Evolutionary conservation across 2,888 invertebrate genomes (phyloP), one percentile per base, ranked within the genome.

Genomic region (Arenicola marina): DNA sequence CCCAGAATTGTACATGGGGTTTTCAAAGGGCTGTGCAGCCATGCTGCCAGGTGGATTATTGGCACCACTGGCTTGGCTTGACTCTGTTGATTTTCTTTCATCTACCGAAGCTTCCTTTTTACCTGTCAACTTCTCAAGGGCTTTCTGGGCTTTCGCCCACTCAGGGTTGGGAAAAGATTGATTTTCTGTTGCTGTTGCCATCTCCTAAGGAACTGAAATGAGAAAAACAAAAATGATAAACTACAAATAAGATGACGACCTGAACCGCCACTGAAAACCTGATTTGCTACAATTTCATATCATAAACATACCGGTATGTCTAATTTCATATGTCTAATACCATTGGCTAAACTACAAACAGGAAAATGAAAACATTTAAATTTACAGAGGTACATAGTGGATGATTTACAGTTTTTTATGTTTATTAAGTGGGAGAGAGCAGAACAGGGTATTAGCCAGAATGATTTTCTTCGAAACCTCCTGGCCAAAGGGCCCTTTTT

Each of bases 121-220:
- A 48, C 48, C 26, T 21, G 11, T 11, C 24, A 11, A 21, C 15
- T 48, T 24, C 7, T 48, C 61, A 31, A 65, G 53, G 24, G 61
- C 65, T 33, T 65, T 56, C n/a, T 65, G 51, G 18, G 65, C 65
- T 48, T 62, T 61, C 11, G 48, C 51, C 65, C 65, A 65, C 18
- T 57, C 58, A 34, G 64, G 48, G 26, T 7, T 48, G 26, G 48
- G 48, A 24, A 11, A 48, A 48, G 43, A 38, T 38, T n/a, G n/a
- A n/a, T 38, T 11, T 38, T 38, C 38, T 38, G 38, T 15, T 38
- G 18, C 38, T 18, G 18, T 38, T 38, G 18, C 11, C 18, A 18
- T 11, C 38, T 15, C 18, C 38, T 38, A 18, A 38, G 18, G 18
- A 38, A 18, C 38, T 38, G 38, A 38, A 38, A 38, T 18, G 11